Percentiles rank a stretch among this genome's conserved stretches.
Conservation (phyloP, 2,797 vertebrate species). For the Gymnothorax javanicus region DNA sequence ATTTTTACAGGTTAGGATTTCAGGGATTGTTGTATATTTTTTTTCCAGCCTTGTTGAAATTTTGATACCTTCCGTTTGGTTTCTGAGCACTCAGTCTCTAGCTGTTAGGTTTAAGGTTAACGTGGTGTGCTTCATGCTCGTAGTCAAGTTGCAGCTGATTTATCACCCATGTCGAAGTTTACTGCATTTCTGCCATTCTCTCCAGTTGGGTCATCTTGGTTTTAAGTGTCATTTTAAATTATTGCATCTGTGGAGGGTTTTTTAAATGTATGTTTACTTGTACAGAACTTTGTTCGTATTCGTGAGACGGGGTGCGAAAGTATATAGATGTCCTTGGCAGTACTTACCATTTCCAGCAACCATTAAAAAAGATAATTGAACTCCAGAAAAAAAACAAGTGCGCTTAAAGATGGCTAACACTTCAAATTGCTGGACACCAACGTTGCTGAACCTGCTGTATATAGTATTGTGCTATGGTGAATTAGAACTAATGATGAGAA, state of each 20-base stretch:
- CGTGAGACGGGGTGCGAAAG: neutral
- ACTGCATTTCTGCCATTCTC: neutral
- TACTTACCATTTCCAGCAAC: neutral
- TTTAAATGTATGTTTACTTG: neutral
- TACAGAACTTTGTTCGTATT: neutral
- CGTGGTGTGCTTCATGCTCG: neutral
- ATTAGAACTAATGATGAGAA: neutral
- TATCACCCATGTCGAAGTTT: neutral
- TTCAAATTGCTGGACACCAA: neutral
- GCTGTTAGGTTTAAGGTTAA: neutral
- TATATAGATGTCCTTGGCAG: neutral
- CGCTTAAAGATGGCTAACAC: neutral
- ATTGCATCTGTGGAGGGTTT: conserved; percentile 7
- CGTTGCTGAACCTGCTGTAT: neutral
- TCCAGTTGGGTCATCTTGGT: neutral
- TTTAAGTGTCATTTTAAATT: neutral
- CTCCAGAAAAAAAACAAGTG: neutral
- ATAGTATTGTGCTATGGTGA: neutral
- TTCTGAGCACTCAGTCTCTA: neutral
- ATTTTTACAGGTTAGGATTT: neutral
- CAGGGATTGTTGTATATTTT: neutral
- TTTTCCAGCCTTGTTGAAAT: neutral
- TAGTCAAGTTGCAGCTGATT: neutral
- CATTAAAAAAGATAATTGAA: neutral
- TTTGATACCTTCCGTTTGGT: neutral